A percentile compares a stretch with the other conserved stretches of the same genome.
Conservation (phyloP, 2,888 invertebrate genomes). For the Altica lythri region DNA sequence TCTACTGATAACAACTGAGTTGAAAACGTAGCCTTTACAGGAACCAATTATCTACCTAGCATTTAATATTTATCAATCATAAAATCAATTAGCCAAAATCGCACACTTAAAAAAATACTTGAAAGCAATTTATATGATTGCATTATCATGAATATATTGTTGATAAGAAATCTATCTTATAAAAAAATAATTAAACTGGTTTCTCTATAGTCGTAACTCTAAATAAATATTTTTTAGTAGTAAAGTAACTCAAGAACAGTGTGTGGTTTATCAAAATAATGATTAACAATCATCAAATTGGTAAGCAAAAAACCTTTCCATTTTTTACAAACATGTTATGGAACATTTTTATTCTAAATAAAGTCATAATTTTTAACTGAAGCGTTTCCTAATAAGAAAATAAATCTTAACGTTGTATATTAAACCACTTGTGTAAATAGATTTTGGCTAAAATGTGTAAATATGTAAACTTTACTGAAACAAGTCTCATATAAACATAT, state of each 20-base stretch:
- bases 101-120: no score
- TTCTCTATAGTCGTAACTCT: slow-evolving; percentile 4
- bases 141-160: not conserved
- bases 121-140: not conserved
- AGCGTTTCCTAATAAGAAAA: not conserved
- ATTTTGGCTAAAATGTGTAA: no score
- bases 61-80: no score
- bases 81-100: no score
- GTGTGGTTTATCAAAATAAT: not conserved
- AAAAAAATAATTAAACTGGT: no score
- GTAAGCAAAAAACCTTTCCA: not conserved
- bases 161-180: slow-evolving; percentile 13
- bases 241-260: not conserved
- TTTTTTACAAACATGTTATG: not conserved
- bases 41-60: no score
- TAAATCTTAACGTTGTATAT: no score
- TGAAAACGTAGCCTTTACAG: no score
- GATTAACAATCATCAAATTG: not conserved
- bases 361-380: not conserved
- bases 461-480: no score
- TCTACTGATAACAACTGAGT: no score
- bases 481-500: no score
- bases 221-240: slow-evolving; percentile 3
- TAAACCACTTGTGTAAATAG: no score
- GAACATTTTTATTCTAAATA: not conserved